These are phyloP conservation scores for Meteorus colon DNA, from an alignment of 2,888 invertebrate species.

Conservation along the genomic window DNA sequence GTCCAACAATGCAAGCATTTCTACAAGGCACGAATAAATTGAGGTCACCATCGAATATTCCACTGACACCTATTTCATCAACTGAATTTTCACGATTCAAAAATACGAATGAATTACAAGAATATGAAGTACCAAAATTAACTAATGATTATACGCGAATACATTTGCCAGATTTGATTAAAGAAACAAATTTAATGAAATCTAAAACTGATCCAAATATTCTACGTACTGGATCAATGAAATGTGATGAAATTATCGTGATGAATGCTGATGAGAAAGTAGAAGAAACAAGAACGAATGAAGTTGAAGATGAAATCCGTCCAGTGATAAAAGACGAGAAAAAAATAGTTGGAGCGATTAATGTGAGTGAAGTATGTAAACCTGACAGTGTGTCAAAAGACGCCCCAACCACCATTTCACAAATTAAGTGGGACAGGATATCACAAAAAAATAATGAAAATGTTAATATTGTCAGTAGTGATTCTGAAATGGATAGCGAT, in stretches of 20 bases:
- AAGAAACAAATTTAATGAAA: conserved; percentile 67
- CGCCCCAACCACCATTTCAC: conserved; percentile 80
- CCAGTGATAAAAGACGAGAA: conserved; percentile 50
- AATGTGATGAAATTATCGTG: conserved; percentile 29
- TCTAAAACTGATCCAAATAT: conserved; percentile 67
- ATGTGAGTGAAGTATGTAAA: conserved; percentile 69
- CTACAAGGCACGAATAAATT: conserved; percentile 74
- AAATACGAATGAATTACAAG: conserved; percentile 50
- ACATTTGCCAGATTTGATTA: conserved; percentile 68
- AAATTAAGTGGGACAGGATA: conserved; percentile 76
- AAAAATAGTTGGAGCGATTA: conserved; percentile 43
- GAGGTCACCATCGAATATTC: conserved; percentile 53
- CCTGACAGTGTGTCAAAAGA: conserved; percentile 80
- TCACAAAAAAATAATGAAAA: conserved; percentile 70
- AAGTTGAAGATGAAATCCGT: conserved; percentile 49
- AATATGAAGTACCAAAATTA: conserved; percentile 35
- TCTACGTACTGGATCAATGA: conserved; percentile 45
- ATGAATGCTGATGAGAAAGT: conserved; percentile 19
- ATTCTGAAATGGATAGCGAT: conserved; percentile 78
- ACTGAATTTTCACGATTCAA: conserved; percentile 45
- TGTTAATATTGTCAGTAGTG: conserved; percentile 51
- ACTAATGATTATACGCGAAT: conserved; percentile 44
- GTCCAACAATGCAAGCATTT: conserved; percentile 82
- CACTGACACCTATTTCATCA: conserved; percentile 68
- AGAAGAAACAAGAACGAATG: conserved; percentile 45